Percentiles rank a stretch among this genome's conserved stretches.
phyloP scores from a whole-genome alignment of 2,797 vertebrate species.

The Tamandua tetradactyla region DNA sequence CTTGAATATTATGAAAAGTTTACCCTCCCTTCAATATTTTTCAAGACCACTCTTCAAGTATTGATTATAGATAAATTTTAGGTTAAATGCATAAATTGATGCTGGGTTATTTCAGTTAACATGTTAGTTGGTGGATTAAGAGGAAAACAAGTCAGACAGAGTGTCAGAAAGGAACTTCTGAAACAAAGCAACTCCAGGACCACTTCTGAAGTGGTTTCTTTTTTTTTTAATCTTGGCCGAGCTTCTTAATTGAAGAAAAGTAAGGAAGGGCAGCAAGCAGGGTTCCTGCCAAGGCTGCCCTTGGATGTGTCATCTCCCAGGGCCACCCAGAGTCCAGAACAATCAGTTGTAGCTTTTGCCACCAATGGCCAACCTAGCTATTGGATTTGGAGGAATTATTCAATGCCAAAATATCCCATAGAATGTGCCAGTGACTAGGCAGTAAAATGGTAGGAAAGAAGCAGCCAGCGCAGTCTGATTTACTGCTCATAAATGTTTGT shows the following conservation, averaged over 20 bases:
- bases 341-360: background rate
- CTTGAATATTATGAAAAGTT: background rate
- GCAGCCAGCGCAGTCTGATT: background rate
- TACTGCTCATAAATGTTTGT: background rate
- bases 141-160: background rate
- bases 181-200: background rate
- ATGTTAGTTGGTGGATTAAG: background rate
- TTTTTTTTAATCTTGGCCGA: fast-evolving
- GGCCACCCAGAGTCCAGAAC: background rate
- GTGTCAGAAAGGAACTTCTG: background rate
- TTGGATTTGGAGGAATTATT: background rate
- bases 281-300: background rate
- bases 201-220: background rate
- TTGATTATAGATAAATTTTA: background rate
- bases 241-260: background rate
- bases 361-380: background rate
- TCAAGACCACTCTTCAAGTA: background rate
- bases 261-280: background rate
- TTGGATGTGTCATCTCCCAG: background rate
- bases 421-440: background rate
- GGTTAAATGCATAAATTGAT: too few relatives aligned
- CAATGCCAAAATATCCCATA: background rate
- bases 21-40: background rate
- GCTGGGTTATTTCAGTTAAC: background rate
- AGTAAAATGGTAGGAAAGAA: constrained; percentile 25